Conservation (phyloP, 35 echinoderm and acorn worm species). For the Ptychodera flava region DNA sequence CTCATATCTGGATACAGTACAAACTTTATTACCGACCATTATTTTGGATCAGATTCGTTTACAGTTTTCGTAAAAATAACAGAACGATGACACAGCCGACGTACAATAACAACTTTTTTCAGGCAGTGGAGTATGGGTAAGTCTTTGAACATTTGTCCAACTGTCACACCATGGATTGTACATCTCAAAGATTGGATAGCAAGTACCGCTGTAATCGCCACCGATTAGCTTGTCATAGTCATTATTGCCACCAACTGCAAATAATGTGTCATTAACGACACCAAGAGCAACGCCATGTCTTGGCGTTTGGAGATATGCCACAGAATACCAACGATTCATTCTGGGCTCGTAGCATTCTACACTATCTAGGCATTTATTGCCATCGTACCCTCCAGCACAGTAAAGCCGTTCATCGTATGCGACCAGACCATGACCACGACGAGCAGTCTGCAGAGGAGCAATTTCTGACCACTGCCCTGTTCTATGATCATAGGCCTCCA, state of each 20-base stretch:
- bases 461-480: constrained; percentile 66
- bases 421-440: constrained; percentile 72
- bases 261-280: constrained; percentile 68
- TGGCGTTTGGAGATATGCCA: constrained; percentile 62
- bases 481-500: constrained; percentile 78
- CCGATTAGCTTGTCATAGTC: constrained; percentile 9
- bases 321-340: constrained; percentile 79
- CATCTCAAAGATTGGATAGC: constrained; percentile 71
- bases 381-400: constrained; percentile 92
- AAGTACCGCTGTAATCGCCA: constrained; percentile 10
- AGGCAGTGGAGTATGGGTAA: background rate
- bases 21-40: too few relatives aligned
- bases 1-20: too few relatives aligned
- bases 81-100: background rate
- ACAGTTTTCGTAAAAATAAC: too few relatives aligned
- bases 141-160: constrained; percentile 19
- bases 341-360: constrained; percentile 82
- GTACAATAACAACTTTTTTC: background rate
- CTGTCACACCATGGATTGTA: constrained; percentile 74
- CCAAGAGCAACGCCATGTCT: constrained; percentile 89
- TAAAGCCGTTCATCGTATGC: constrained; percentile 70
- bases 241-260: constrained; percentile 86
- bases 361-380: constrained; percentile 80
- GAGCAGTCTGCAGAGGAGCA: constrained; percentile 68
- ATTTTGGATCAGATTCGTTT: too few relatives aligned